Base-by-base conservation (phyloP, 1,140 invertebrate genomes). In the Aleiodes sp. region DNA sequence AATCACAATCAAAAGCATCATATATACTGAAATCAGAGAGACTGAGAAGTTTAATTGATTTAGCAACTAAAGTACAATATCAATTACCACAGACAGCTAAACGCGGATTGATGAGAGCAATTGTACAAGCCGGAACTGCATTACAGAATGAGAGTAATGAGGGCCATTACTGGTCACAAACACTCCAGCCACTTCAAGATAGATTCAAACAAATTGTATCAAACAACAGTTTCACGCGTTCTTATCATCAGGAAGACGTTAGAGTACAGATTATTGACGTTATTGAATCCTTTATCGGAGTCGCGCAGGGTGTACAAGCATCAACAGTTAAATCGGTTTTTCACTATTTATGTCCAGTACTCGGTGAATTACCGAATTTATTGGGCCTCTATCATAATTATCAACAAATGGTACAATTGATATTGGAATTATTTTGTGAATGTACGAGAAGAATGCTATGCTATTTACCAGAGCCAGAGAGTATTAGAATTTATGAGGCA, bases 361-460 rank as follows among this genome's bases (percentile, higher is more conserved):
- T 95, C 62, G 84, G 87, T 12, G 90, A 93, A 77, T 82, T 92
- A 73, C 89, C 92, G 1, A 87, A 88, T 29, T 84, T 95, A 24
- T 77, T 95, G 21, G 90, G 88, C 63, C 76, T 93, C 2, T 96
- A 94, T 79, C 92, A 94, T 82, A 94, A 94, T 85, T 95, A 94
- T 84, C 91, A 92, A 57, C 89, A 92, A 65, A 89, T 96, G 63
- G 92, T 96, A 16, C 89, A 94, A 76, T 86, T 94, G 10, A 90
- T 94, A 63, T 82, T 96, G 56, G 92, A 95, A 78, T 82, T 96
- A 2, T 91, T 94, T 70, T 89, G 88, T 59, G 91, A 93, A 78
- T 91, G 90, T 78, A 89, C 92, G 1, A 89, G 90, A 66, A 83
- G 88, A 68, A 91, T 93, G 87, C 80, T 94, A 33, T 90, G 89